These are phyloP conservation scores for Parauchenoglanis ngamensis DNA, from an alignment of 2,797 vertebrate species.

Conservation along the genomic window DNA sequence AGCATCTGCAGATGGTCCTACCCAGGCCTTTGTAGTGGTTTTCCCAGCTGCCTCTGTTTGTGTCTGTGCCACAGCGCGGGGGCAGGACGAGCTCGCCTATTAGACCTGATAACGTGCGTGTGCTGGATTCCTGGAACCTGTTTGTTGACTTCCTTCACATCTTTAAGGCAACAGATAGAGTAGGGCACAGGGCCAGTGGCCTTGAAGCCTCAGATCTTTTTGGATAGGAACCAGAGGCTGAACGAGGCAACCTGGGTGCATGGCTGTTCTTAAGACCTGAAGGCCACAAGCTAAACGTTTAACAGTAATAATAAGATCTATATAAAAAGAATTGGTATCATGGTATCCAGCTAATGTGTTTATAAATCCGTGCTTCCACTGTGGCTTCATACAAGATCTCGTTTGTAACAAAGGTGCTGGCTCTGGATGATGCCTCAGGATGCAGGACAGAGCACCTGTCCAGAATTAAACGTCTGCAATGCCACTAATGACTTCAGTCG, in stretches of 20 bases:
- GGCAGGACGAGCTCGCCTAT: slow-evolving; percentile 39
- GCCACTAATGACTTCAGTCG: not conserved
- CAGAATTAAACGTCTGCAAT: not conserved
- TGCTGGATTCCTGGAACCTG: slow-evolving; percentile 56
- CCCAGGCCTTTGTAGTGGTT: slow-evolving; percentile 60
- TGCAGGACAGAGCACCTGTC: not conserved
- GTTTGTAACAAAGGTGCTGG: not conserved
- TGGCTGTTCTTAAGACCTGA: no score
- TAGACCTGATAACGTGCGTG: slow-evolving; percentile 51
- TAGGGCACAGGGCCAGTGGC: slow-evolving; percentile 19
- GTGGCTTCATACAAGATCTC: not conserved
- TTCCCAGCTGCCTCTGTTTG: slow-evolving; percentile 54
- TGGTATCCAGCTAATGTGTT: not conserved
- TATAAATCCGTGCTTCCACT: not conserved
- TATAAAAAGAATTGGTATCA: not conserved
- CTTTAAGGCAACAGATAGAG: slow-evolving; percentile 55
- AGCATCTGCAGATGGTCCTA: slow-evolving; percentile 50
- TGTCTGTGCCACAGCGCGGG: slow-evolving; percentile 38
- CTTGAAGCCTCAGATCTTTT: slow-evolving; percentile 30
- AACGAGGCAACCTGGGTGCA: not conserved
- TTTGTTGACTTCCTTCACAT: slow-evolving; percentile 43
- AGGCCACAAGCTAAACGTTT: not conserved
- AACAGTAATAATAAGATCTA: not conserved
- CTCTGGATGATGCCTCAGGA: not conserved
- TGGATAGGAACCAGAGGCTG: slow-evolving; percentile 8